Evolutionary conservation across 2,888 invertebrate genomes (phyloP).

Genomic region (Melanchra persicariae): DNA sequence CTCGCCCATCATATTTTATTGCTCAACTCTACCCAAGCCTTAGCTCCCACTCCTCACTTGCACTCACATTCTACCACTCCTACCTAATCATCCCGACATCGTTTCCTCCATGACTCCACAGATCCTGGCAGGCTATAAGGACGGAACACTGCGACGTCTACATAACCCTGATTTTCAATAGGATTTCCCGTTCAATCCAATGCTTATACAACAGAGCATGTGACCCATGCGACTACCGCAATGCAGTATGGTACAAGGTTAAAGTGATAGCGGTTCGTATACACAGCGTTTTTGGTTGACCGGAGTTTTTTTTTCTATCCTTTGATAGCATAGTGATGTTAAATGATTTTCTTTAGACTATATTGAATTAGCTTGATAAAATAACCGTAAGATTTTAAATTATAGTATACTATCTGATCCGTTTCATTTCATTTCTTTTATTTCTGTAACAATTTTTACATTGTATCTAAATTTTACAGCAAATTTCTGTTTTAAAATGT

Average conservation of each 20-base stretch:
- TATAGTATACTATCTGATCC: too few species aligned
- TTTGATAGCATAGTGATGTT: too few species aligned
- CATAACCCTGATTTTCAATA: conserved; percentile 54
- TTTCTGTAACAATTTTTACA: too few species aligned
- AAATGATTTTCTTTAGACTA: too few species aligned
- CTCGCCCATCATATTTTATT: too few species aligned
- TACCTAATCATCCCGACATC: conserved; percentile 29
- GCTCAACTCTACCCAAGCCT: not conserved
- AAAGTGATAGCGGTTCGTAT: not conserved
- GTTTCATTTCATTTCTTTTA: too few species aligned
- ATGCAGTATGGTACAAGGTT: not conserved
- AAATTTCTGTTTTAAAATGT: too few species aligned
- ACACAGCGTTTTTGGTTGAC: too few species aligned
- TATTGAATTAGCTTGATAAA: too few species aligned
- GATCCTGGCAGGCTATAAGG: not conserved
- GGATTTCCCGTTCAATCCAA: conserved; percentile 41
- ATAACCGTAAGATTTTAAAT: too few species aligned
- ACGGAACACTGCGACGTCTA: conserved; percentile 5
- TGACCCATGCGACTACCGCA: conserved; percentile 32
- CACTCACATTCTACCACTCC: not conserved
- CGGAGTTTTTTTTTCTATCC: too few species aligned
- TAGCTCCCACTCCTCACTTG: not conserved
- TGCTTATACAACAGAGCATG: conserved; percentile 38
- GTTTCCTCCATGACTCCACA: conserved; percentile 15
- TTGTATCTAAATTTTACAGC: too few species aligned